Evolutionary conservation across 1,140 invertebrate genomes (phyloP), one percentile per base, ranked within the genome.

Genomic region (Drosophila pseudoobscura): DNA sequence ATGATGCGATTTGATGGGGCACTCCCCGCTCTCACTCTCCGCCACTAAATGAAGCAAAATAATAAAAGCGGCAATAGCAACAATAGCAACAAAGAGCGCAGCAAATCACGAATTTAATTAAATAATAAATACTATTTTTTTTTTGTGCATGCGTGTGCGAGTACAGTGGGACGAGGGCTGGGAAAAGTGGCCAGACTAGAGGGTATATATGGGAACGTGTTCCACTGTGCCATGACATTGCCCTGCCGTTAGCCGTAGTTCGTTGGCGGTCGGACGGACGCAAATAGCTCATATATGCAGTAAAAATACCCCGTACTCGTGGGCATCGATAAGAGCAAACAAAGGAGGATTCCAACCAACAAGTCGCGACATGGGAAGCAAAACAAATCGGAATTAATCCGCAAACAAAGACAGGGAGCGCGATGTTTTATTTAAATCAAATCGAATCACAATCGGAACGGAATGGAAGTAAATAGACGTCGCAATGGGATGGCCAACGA

Each of bases 31-130:
- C 71, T 77, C 51, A 13, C 59, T 47, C 55, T 31, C 54, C 66
- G 47, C 44, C 61, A 39, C 35, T 39, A 69, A 57, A 55, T 58
- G 49, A 64, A 71, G 70, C 20, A 43, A 51, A 55, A 63, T 46
- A 52, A 35, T 62, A 55, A 54, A 31, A 43, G 26, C 56, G 43
- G 17, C 62, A 68, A 15, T 52, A 43, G 17, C 17, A 17, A 17
- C 62, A 66, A 22, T 45, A 55, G 57, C 65, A 69, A 69, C 63
- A 69, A 49, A 56, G 51, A 47, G 22, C 45, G 50, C 44, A 56
- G 41, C 63, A 57, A 69, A 56, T 57, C 64, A 74, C 59, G 68
- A 61, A 82, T 85, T 85, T 84, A 82, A 85, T 87, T 85, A 85
- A 87, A 82, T 87, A 87, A 74, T 87, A 87, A 74, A 80, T 72